Conservation (phyloP, 2,888 invertebrate species). For the Ennomos erosarius region DNA sequence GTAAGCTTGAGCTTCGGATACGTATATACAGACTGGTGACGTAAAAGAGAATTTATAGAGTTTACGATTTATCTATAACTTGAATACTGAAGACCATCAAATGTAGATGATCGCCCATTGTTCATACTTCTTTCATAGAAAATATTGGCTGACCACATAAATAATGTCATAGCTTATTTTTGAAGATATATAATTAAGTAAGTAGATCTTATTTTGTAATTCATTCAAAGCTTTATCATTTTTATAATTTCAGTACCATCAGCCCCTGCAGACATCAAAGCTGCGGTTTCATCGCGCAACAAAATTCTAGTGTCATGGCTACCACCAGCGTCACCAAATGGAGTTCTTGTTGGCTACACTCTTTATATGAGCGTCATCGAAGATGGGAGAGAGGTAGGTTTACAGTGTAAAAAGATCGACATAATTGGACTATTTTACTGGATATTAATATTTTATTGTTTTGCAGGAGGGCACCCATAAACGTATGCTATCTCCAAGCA, state of each 20-base stretch:
- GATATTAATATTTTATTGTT: slow-evolving; percentile 9
- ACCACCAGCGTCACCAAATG: slow-evolving; percentile 93
- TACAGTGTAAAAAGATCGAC: no score
- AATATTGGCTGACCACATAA: no score
- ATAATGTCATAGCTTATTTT: no score
- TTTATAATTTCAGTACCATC: slow-evolving; percentile 89
- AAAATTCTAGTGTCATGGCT: slow-evolving; percentile 96
- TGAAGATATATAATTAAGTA: no score
- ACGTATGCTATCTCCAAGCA: slow-evolving; percentile 88
- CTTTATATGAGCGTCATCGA: slow-evolving; percentile 93
- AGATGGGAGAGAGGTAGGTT: slow-evolving; percentile 87
- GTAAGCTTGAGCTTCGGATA: slow-evolving; percentile 71
- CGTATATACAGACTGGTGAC: no score
- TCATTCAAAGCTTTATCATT: slow-evolving; percentile 18
- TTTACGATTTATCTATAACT: no score
- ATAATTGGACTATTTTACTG: no score
- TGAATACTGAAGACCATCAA: no score
- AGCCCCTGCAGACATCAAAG: slow-evolving; percentile 95
- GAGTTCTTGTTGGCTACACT: slow-evolving; percentile 92
- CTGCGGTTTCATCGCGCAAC: slow-evolving; percentile 93
- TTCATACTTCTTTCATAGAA: no score
- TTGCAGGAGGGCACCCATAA: slow-evolving; percentile 90
- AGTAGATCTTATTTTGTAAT: no score
- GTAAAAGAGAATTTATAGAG: no score
- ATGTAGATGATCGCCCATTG: no score